These are phyloP conservation scores for Acrocephalus kingi DNA, from an alignment of 2,113 vertebrate species.

Conservation along the genomic window DNA sequence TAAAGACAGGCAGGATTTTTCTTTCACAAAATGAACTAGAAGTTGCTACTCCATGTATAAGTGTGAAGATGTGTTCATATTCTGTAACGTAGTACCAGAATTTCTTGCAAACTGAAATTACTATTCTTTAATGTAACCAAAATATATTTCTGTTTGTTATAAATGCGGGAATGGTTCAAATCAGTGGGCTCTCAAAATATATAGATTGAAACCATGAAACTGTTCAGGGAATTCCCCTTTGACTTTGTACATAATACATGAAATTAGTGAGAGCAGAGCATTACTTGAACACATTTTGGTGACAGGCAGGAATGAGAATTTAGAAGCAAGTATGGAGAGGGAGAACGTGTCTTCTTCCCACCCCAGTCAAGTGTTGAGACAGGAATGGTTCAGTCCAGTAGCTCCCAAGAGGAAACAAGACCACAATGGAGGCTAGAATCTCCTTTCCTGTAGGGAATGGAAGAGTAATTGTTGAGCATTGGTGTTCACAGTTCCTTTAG, in stretches of 20 bases:
- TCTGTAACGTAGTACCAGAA: neutral
- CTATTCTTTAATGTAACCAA: neutral
- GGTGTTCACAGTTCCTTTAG: neutral
- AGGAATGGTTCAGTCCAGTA: neutral
- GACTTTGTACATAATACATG: rapidly evolving
- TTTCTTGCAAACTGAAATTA: neutral
- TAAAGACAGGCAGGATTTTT: neutral
- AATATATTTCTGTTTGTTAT: neutral
- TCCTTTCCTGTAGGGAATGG: neutral
- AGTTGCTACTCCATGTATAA: neutral
- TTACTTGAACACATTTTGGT: neutral
- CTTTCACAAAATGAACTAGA: neutral
- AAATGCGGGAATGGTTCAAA: neutral
- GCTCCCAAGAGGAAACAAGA: neutral
- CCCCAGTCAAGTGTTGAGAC: neutral
- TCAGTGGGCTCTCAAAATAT: neutral
- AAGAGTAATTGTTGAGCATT: neutral
- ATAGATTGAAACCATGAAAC: neutral
- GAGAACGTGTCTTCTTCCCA: neutral
- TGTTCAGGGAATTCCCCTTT: neutral
- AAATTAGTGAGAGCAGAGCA: neutral
- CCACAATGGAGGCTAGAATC: neutral
- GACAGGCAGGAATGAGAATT: neutral
- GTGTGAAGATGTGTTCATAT: neutral
- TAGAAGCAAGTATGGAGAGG: neutral